Base-by-base conservation (phyloP, 2,888 invertebrate genomes). In the Pocota personata region DNA sequence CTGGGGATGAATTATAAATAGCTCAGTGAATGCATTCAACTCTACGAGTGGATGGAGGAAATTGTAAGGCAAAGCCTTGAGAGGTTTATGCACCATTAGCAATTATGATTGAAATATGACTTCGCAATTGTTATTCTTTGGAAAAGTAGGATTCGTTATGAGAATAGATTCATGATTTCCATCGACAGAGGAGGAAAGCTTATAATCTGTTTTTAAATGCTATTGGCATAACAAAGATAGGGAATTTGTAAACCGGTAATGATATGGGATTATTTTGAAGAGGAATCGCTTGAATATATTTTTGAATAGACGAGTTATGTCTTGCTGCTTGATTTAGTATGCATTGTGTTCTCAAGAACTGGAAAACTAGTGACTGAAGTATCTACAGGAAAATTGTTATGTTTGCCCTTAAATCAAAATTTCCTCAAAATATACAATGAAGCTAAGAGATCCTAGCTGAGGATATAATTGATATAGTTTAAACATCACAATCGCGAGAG, bases 91-190 rank as follows among this genome's bases (percentile, higher is more conserved):
- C 55, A 55, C 16, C 69, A 82, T 79, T 84, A 75, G 67, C 62
- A 75, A 79, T 84, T 84, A 62, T 75, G 62, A 75, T 78, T 84
- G 73, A 73, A 79, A 52, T 62, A 67, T 37, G 37, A 67, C 43
- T 64, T 40, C 64, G 40, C 50, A 27, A 71, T 71, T 82, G 50
- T 19, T 46, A 64, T 35, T 40, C 58, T 40, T 24, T n/a, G 24
- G 24, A 27, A 27, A 14, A 57, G 50, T 48, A 40, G 46, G 3
- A 57, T 71, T 57, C 48, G 35, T 64, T 71, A 32, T 58, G 62
- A 35, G 10, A 62, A 80, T 60, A 52, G 60, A 64, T 76, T 64
- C 66, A 73, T 66, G 50, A 48, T 66, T 52, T 40, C 37, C 52
- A 43, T 35, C 30, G 40, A 50, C 2, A 8, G 14, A 55, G 55